Base-by-base conservation (phyloP, 2,888 invertebrate species). In the Spialia ferax region DNA sequence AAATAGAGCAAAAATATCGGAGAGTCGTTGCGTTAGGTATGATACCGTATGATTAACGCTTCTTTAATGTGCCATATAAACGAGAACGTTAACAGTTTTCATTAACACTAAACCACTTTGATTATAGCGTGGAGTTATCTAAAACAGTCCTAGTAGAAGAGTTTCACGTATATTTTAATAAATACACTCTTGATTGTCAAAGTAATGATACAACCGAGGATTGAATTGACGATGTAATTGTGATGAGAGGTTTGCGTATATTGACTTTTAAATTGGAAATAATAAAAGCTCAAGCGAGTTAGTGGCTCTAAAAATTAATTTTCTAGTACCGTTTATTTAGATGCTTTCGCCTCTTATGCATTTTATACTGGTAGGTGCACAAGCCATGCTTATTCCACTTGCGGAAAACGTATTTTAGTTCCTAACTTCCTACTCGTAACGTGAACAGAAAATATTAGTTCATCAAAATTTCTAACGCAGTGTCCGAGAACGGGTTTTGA, bases 61-160 rank as follows among this genome's bases (percentile, higher is more conserved):
- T 35, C 23, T 26, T 56, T 48, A 57, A 32, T 64, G 48, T 20
- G 6, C 29, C 20, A 20, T 42, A 29, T 52, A 35, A 23, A 64
- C 32, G 20, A 45, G 13, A 64, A 35, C 35, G 15, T 20, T 48
- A 57, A 48, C 61, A 35, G 13, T 29, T 6, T 64, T 64, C 48
- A 63, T 42, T 55, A 20, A 64, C 57, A 56, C 56, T 48, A 23
- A 50, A 64, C 22, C 32, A 32, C n/a, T n/a, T 54, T 56, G 32
- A 56, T 64, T 56, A 48, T 23, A 32, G n/a, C 20, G 15, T 13
- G 22, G 11, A 48, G 56, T 32, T 48, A n/a, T 63, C 32, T 63
- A 32, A 56, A 29, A 63, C 20, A 20, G 18, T 56, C 11, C 7
- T 22, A 20, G 15, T 38, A 18, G 38, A 63, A 54, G 52, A 54